A percentile compares a stretch with the other conserved stretches of the same genome.
phyloP scores from a whole-genome alignment of 1,140 invertebrate species.

The Zaprionus lachaisei region DNA sequence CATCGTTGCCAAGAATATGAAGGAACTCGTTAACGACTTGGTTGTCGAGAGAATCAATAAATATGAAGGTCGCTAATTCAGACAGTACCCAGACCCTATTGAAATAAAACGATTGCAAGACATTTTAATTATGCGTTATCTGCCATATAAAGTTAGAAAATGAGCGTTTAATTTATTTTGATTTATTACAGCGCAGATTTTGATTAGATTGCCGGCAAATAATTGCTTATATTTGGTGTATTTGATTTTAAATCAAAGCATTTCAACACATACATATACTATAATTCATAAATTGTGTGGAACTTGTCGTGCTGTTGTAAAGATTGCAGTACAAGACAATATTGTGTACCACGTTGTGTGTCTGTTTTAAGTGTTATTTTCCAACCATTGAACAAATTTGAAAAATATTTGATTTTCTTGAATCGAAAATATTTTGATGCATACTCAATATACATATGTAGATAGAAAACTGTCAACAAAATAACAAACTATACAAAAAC shows the following conservation, averaged over 20 bases:
- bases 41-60: slow-evolving; percentile 56
- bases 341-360: too few species aligned
- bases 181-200: slow-evolving; percentile 12
- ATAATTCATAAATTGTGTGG: not conserved
- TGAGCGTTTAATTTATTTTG: not conserved
- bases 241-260: not conserved
- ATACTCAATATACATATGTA: too few species aligned
- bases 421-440: too few species aligned
- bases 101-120: slow-evolving; percentile 15
- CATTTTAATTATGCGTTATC: not conserved
- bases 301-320: not conserved
- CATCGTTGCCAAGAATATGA: slow-evolving; percentile 87
- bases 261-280: not conserved
- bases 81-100: not conserved
- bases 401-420: too few species aligned
- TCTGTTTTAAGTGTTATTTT: too few species aligned
- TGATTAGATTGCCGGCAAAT: slow-evolving; percentile 15
- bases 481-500: too few species aligned
- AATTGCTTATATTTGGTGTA: not conserved
- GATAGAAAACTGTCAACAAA: too few species aligned
- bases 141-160: not conserved
- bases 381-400: too few species aligned
- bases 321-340: not conserved
- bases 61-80: slow-evolving; percentile 49
- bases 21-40: slow-evolving; percentile 86